Conservation (phyloP, 2,113 vertebrate species). For the Rhinichthys klamathensis region DNA sequence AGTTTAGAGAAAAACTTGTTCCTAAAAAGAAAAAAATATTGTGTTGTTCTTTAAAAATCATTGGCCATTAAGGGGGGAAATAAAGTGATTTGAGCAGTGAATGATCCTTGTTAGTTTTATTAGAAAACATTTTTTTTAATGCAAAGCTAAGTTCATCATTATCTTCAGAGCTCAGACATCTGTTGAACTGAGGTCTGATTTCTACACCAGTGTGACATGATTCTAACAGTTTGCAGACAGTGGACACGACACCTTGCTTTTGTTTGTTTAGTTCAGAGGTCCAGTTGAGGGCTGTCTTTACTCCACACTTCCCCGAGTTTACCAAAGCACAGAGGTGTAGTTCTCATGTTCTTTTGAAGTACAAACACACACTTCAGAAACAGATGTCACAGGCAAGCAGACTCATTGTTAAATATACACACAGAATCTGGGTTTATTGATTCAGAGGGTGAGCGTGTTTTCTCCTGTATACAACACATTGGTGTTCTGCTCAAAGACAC, state of each 20-base stretch:
- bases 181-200: slow-evolving; percentile 1
- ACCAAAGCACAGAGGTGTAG: background rate
- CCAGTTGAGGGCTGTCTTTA: background rate
- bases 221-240: slow-evolving; percentile 10
- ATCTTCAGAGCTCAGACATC: slow-evolving; percentile 7
- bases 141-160: background rate
- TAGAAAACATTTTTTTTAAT: background rate
- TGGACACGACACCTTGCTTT: slow-evolving; percentile 4
- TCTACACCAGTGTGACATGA: background rate
- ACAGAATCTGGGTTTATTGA: slow-evolving; percentile 30
- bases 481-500: slow-evolving; percentile 18
- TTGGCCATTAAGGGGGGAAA: too few species aligned
- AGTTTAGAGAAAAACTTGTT: too few species aligned
- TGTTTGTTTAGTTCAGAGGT: slow-evolving; percentile 29
- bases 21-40: too few species aligned
- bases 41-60: too few species aligned
- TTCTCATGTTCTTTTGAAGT: slow-evolving; percentile 18
- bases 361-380: slow-evolving; percentile 31
- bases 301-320: too few species aligned
- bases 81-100: too few species aligned
- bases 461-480: slow-evolving; percentile 7
- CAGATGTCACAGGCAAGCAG: slow-evolving; percentile 4
- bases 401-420: background rate
- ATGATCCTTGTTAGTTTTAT: background rate
- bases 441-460: background rate